Evolutionary conservation across 2,113 vertebrate species (phyloP), one percentile per base, ranked within the genome.

Genomic region (Diphyllodes magnificus): DNA sequence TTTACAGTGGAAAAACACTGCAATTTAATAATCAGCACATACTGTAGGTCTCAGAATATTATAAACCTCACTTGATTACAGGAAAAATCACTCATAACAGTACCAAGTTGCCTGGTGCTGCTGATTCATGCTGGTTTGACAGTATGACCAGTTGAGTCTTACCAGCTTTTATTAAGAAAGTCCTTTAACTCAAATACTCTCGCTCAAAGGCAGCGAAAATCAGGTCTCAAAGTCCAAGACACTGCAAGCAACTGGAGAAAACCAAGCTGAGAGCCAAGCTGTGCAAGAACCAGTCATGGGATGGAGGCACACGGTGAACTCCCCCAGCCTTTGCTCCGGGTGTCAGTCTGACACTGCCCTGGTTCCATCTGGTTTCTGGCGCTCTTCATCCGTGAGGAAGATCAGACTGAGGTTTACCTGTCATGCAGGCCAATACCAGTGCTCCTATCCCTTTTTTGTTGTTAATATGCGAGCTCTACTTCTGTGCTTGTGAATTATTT

Each of bases 271-370:
- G 25, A 45, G 20, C 6, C 16, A 56, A 9, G 5, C 0, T 84
- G 28, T 50, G 31, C 40, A 45, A 37, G 60, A 77, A 27, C 10
- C 16, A 39, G 8, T 10, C 9, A 2, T 18, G 35, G 27, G 8
- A 2, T 15, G 15, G 13, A 73, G 33, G 9, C 6, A 30, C 1
- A 0, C 5, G 24, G 13, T 33, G 31, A 56, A 45, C 13, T 20
- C 14, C 13, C 20, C 25, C 23, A 70, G 21, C 7, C 31, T 27
- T 7, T 15, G 8, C 10, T 53, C 28, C 22, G 3, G 63, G 18
- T 4, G 2, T 49, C 35, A 57, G 18, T 7, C 30, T 24, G 33
- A 45, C 42, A 4, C 31, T 23, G n/a, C 15, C 40, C 18, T 45
- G 25, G 2, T 10, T 53, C 53, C 15, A 14, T 7, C 9, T 30